These are phyloP conservation scores for Slavum lentiscoides DNA, from an alignment of 2,888 invertebrate genomes.

Conservation along the genomic window DNA sequence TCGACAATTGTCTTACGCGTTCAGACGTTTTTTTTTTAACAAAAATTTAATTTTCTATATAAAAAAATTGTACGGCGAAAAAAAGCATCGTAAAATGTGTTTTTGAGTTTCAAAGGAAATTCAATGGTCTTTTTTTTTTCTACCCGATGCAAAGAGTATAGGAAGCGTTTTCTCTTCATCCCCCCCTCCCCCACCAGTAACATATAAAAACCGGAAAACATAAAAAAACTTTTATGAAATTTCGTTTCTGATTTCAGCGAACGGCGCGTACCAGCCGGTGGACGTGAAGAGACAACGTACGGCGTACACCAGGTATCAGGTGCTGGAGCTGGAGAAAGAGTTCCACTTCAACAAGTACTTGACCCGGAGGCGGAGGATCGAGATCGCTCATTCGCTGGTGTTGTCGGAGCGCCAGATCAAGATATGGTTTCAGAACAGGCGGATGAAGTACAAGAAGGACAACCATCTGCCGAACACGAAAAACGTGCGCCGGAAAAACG, in stretches of 20 bases:
- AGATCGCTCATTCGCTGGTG: constrained; percentile 94
- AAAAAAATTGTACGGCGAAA: too few relatives aligned
- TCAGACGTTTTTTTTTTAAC: too few relatives aligned
- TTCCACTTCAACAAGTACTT: constrained; percentile 97
- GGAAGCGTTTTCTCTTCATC: too few relatives aligned
- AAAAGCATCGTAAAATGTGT: too few relatives aligned
- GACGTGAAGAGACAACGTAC: constrained; percentile 95
- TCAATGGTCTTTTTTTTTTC: too few relatives aligned
- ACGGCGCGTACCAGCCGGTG: constrained; percentile 86
- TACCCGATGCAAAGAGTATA: too few relatives aligned
- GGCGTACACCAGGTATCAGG: constrained; percentile 97
- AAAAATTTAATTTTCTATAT: too few relatives aligned
- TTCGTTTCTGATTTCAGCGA: constrained; percentile 65
- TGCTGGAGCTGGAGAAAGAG: constrained; percentile 95
- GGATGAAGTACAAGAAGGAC: constrained; percentile 87
- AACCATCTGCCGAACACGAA: constrained; percentile 87
- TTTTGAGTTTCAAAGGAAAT: too few relatives aligned
- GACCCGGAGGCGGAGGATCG: constrained; percentile 91
- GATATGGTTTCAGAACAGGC: constrained; percentile 84
- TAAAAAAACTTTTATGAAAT: background rate
- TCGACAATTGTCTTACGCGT: too few relatives aligned
- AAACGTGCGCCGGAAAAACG: constrained; percentile 77
- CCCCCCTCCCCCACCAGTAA: too few relatives aligned
- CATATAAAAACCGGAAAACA: too few relatives aligned
- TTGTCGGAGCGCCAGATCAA: constrained; percentile 89